Percentiles rank a stretch among this genome's conserved stretches.
These are phyloP conservation scores for Timema podura DNA, from an alignment of 2,888 invertebrate species.

Conservation along the genomic window DNA sequence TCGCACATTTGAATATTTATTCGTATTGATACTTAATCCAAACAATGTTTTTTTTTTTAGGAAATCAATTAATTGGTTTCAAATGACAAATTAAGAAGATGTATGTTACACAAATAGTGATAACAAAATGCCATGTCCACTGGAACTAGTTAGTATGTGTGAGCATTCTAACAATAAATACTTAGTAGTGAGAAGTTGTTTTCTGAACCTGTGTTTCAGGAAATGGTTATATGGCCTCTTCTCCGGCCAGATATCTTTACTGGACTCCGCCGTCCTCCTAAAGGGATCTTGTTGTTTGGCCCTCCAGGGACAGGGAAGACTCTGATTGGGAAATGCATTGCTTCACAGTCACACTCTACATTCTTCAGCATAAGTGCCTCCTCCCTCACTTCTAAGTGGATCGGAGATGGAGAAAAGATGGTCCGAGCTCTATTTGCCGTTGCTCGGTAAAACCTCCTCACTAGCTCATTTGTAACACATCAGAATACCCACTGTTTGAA, in stretches of 20 bases:
- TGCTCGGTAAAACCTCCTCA: constrained; percentile 47
- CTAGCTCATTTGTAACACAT: too few relatives aligned
- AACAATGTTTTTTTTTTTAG: too few relatives aligned
- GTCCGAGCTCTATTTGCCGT: constrained; percentile 92
- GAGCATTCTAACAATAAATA: too few relatives aligned
- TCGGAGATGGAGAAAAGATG: constrained; percentile 97
- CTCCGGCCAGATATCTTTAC: constrained; percentile 92
- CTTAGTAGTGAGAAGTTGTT: too few relatives aligned
- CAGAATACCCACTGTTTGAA: too few relatives aligned
- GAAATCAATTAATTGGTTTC: too few relatives aligned
- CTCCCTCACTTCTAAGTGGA: constrained; percentile 93
- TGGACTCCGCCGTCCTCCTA: constrained; percentile 87
- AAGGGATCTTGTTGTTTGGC: constrained; percentile 91
- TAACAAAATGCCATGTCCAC: too few relatives aligned
- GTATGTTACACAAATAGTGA: too few relatives aligned
- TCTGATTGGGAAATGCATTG: constrained; percentile 94
- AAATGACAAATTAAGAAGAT: too few relatives aligned
- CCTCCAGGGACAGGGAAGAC: constrained; percentile 99
- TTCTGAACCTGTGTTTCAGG: constrained; percentile 50
- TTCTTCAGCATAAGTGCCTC: constrained; percentile 97
- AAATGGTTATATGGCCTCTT: constrained; percentile 94
- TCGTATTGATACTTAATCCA: too few relatives aligned
- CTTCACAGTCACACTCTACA: constrained; percentile 90
- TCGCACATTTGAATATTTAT: too few relatives aligned
- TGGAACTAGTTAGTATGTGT: too few relatives aligned